Evolutionary conservation across 64 coral and sea anemone genomes (phyloP).

Genomic region (Trachythela sp.): DNA sequence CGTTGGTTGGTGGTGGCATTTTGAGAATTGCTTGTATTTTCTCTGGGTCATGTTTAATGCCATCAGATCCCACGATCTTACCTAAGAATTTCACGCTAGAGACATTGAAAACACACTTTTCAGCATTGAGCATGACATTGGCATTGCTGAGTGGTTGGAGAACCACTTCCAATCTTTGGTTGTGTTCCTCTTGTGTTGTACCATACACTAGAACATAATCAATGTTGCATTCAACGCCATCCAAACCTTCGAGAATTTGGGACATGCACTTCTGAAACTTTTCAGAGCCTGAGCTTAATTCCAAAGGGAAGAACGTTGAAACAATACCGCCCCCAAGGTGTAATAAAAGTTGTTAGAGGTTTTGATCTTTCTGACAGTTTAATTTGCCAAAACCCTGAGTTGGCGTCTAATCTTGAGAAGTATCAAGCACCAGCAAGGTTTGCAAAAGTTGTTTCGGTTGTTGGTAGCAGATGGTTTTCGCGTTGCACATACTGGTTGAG

Average conservation of each 20-base stretch:
- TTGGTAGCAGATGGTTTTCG: no score
- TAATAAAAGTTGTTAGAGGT: no score
- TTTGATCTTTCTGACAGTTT: neutral
- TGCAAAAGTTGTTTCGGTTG: slow-evolving; percentile 20
- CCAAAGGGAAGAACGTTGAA: neutral
- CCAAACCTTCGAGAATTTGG: slow-evolving; percentile 12
- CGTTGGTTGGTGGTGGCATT: neutral
- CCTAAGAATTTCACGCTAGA: no score
- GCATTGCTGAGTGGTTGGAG: no score
- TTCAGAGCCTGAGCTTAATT: neutral
- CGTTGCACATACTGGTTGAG: neutral
- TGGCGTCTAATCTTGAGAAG: neutral
- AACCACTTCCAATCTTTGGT: neutral
- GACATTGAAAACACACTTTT: no score
- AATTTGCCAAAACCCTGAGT: slow-evolving; percentile 30
- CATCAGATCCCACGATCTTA: no score
- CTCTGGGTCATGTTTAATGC: neutral
- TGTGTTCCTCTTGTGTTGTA: no score
- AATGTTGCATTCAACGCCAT: slow-evolving; percentile 11
- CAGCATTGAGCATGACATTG: no score
- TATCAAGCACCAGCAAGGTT: neutral
- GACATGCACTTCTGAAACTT: neutral
- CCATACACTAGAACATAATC: slow-evolving; percentile 13
- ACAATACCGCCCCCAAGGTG: neutral
- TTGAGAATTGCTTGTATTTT: no score